A percentile compares a stretch with the other conserved stretches of the same genome.
Evolutionary conservation across 2,797 vertebrate genomes (phyloP).

Genomic region (Anolis apletophallus): DNA sequence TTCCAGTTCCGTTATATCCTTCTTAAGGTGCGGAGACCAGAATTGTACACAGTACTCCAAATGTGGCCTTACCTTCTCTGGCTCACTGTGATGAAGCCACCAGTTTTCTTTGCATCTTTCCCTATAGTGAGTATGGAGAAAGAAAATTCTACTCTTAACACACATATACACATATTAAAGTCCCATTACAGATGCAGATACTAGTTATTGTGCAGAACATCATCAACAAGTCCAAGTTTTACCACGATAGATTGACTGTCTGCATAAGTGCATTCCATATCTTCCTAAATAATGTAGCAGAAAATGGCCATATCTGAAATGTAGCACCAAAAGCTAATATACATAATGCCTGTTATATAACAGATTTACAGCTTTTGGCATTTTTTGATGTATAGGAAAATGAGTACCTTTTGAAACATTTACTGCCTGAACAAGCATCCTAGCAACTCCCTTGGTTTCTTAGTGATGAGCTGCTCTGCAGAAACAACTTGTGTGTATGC

Average conservation of each 20-base stretch:
- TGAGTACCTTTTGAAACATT: constrained; percentile 31
- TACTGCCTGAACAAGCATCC: constrained; percentile 24
- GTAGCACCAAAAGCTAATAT: constrained; percentile 15
- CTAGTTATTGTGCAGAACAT: background rate
- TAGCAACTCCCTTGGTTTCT: background rate
- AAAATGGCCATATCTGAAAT: constrained; percentile 3
- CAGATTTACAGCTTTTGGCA: constrained; percentile 26
- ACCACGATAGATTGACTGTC: background rate
- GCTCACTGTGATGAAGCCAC: too few relatives aligned
- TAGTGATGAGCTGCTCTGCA: background rate
- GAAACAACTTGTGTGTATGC: background rate
- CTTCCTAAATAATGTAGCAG: background rate
- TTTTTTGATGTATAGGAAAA: constrained; percentile 25
- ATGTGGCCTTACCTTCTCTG: too few relatives aligned
- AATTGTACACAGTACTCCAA: too few relatives aligned
- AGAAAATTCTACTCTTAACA: background rate
- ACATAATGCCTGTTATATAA: constrained; percentile 24
- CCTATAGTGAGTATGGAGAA: background rate
- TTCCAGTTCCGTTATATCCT: too few relatives aligned
- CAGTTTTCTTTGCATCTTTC: too few relatives aligned
- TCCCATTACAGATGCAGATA: background rate
- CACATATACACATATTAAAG: background rate
- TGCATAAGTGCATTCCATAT: background rate
- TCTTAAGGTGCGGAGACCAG: too few relatives aligned
- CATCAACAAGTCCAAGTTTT: background rate